Conservation (phyloP, 2,113 vertebrate genomes). For the Hyla sarda region DNA sequence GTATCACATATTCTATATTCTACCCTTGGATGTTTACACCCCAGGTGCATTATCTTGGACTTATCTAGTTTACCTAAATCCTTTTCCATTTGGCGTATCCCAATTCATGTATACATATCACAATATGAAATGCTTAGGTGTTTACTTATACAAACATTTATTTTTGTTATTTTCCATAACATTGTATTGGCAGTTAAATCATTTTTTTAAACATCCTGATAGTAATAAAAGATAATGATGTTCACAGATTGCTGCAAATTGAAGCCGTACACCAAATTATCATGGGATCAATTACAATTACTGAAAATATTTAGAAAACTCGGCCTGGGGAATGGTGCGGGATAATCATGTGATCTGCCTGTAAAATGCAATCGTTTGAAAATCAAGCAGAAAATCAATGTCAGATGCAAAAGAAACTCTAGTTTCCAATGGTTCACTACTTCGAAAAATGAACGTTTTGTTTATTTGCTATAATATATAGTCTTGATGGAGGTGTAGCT, state of each 20-base stretch:
- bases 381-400: conserved; percentile 34
- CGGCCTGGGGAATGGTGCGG: conserved; percentile 21
- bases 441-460: neutral
- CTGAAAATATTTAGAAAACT: conserved; percentile 44
- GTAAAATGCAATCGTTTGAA: conserved; percentile 22
- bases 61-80: too few relatives aligned
- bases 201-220: conserved; percentile 35
- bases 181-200: conserved; percentile 19
- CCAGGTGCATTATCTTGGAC: too few relatives aligned
- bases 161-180: neutral
- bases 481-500: neutral
- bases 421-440: conserved; percentile 1
- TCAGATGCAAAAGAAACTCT: neutral
- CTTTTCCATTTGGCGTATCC: too few relatives aligned
- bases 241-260: conserved; percentile 53
- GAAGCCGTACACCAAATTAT: conserved; percentile 37
- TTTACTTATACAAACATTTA: neutral
- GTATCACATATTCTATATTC: too few relatives aligned
- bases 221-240: conserved; percentile 53
- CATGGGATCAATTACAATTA: conserved; percentile 58
- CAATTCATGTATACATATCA: too few relatives aligned
- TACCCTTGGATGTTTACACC: too few relatives aligned
- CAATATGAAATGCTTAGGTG: neutral
- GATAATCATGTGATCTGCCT: conserved; percentile 2
- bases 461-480: too few relatives aligned